Conservation (phyloP, 2,888 invertebrate species). For the Anticlea derivata region DNA sequence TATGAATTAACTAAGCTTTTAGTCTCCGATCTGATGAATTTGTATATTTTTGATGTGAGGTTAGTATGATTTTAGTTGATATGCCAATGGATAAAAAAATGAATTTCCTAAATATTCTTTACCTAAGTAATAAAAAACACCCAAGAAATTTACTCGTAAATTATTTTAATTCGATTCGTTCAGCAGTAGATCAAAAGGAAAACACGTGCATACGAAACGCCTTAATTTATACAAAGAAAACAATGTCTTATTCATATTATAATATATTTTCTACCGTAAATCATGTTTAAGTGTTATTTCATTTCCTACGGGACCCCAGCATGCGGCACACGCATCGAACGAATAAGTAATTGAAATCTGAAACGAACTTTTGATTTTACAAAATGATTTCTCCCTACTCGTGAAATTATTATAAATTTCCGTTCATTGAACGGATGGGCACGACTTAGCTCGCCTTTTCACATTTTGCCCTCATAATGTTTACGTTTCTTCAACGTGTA, state of each 20-base stretch:
- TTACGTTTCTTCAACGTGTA: conserved; percentile 43
- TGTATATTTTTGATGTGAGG: too few relatives aligned
- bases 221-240: conserved; percentile 73
- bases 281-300: conserved; percentile 82
- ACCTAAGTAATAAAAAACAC: background rate
- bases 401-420: conserved; percentile 80
- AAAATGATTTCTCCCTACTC: conserved; percentile 70
- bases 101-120: background rate
- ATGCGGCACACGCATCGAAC: conserved; percentile 78
- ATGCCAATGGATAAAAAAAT: background rate
- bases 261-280: conserved; percentile 79
- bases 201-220: conserved; percentile 62
- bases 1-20: conserved; percentile 22
- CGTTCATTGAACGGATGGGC: conserved; percentile 57
- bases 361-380: conserved; percentile 82
- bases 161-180: conserved; percentile 38
- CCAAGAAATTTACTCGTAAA: conserved; percentile 35
- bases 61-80: too few relatives aligned
- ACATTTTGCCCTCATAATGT: conserved; percentile 48
- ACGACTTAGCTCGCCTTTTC: conserved; percentile 55
- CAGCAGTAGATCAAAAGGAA: conserved; percentile 52
- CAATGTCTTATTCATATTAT: conserved; percentile 77
- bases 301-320: conserved; percentile 74
- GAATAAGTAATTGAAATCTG: conserved; percentile 83
- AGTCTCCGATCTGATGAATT: too few relatives aligned